Base-by-base conservation (phyloP, 1,140 invertebrate species). In the Trichogramma pretiosum region DNA sequence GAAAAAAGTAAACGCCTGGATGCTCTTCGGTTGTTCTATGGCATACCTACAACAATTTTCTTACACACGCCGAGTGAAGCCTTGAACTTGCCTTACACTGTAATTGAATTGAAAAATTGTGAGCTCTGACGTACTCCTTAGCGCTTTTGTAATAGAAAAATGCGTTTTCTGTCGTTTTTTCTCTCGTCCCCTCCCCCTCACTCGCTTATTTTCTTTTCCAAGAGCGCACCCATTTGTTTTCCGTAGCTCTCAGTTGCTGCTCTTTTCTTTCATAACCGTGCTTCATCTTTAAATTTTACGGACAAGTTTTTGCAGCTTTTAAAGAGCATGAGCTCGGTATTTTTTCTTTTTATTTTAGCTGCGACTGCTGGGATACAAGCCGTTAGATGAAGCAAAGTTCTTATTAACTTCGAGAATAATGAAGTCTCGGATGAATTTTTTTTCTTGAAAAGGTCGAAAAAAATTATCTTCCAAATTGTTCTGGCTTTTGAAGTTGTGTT, bases 41-140 rank as follows among this genome's bases (percentile, higher is more conserved):
- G n/a, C n/a, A n/a, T n/a, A n/a, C n/a, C n/a, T n/a, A n/a, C n/a
- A n/a, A n/a, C n/a, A n/a, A n/a, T n/a, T n/a, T n/a, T 46, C 35
- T 30, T 37, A 46, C 34, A 35, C 34, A 7, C 36, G 18, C 28
- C 26, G 16, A n/a, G 34, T 14, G 41, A 36, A 45, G 48, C 48
- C 48, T 45, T 45, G 48, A 50, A 50, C 48, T 45, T 50, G 41
- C 36, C 39, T 40, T 39, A 45, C 36, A n/a, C 36, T 41, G 36
- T 40, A 45, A 50, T 50, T 40, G 43, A 45, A 37, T 50, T 50
- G 33, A 34, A 50, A n/a, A 45, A 50, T 45, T 45, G 36, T 36
- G 42, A 22, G 42, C 35, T n/a, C n/a, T n/a, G n/a, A n/a, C n/a
- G n/a, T n/a, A n/a, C n/a, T n/a, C n/a, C n/a, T n/a, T n/a, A n/a